phyloP scores from a whole-genome alignment of 2,797 vertebrate species.

The Melanotaenia trifasciata region DNA sequence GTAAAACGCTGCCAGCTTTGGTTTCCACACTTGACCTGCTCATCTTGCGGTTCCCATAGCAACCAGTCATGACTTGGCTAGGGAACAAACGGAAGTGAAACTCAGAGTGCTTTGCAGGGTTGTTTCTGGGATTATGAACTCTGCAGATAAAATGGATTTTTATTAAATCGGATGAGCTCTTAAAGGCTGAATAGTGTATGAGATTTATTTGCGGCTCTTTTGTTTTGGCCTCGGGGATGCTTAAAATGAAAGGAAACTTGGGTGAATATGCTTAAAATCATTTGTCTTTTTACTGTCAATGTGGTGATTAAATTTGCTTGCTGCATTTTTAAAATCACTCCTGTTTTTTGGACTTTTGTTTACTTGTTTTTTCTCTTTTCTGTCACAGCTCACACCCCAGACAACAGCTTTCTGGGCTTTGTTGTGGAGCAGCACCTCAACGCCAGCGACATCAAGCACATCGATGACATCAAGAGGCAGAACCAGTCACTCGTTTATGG shows the following conservation, averaged over 20 bases:
- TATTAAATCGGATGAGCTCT: background rate
- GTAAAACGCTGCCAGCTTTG: conserved; percentile 63
- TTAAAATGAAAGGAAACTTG: background rate
- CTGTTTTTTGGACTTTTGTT: background rate
- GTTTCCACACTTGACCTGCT: conserved; percentile 61
- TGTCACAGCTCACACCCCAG: conserved; percentile 94
- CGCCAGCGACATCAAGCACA: conserved; percentile 95
- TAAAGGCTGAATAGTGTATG: background rate
- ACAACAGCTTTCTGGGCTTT: conserved; percentile 98
- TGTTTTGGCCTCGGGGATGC: background rate
- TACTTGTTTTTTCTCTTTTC: background rate
- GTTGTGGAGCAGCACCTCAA: conserved; percentile 99
- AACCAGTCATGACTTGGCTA: conserved; percentile 55
- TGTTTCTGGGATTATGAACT: conserved; percentile 3
- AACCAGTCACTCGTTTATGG: conserved; percentile 98
- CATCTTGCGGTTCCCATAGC: conserved; percentile 67
- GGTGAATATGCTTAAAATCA: background rate
- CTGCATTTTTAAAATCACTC: no score
- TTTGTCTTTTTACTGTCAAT: background rate
- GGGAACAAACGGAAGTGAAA: conserved; percentile 23
- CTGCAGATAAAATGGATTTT: background rate
- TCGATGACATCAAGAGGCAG: conserved; percentile 97
- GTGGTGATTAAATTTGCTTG: no score
- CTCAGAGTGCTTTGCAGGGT: no score
- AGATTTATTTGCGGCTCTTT: background rate